Conservation (phyloP, 2,888 invertebrate genomes). For the Lasioglossum zephyrum region DNA sequence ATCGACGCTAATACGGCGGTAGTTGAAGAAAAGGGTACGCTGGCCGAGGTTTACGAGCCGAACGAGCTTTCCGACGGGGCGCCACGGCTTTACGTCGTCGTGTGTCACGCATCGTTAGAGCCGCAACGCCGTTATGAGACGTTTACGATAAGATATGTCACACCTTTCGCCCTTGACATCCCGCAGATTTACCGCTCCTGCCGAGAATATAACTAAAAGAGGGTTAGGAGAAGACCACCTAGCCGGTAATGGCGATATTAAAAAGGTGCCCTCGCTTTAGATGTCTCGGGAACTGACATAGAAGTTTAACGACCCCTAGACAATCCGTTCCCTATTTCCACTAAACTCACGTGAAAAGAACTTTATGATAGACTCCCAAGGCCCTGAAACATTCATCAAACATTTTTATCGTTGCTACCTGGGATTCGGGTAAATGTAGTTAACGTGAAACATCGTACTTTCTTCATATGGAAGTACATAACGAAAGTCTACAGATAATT, state of each 20-base stretch:
- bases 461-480: neutral
- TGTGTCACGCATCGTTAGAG: slow-evolving; percentile 82
- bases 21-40: slow-evolving; percentile 68
- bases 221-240: slow-evolving; percentile 44
- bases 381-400: neutral
- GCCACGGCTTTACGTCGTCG: slow-evolving; percentile 77
- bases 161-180: slow-evolving; percentile 78
- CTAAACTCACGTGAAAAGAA: neutral
- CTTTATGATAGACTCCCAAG: neutral
- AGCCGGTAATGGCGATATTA: slow-evolving; percentile 52
- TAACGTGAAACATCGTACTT: neutral
- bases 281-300: slow-evolving; percentile 33
- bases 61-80: slow-evolving; percentile 67
- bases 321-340: slow-evolving; percentile 9
- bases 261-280: slow-evolving; percentile 39
- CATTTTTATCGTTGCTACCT: neutral
- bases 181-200: slow-evolving; percentile 76
- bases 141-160: slow-evolving; percentile 83
- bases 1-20: slow-evolving; percentile 55
- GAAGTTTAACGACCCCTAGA: slow-evolving; percentile 8
- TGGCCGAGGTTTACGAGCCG: slow-evolving; percentile 76
- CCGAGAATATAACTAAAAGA: slow-evolving; percentile 55
- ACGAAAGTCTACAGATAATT: neutral
- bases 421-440: neutral
- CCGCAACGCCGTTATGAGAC: slow-evolving; percentile 80